Evolutionary conservation across 2,888 invertebrate genomes (phyloP), one percentile per base, ranked within the genome.

Genomic region (Xestia sexstrigata): DNA sequence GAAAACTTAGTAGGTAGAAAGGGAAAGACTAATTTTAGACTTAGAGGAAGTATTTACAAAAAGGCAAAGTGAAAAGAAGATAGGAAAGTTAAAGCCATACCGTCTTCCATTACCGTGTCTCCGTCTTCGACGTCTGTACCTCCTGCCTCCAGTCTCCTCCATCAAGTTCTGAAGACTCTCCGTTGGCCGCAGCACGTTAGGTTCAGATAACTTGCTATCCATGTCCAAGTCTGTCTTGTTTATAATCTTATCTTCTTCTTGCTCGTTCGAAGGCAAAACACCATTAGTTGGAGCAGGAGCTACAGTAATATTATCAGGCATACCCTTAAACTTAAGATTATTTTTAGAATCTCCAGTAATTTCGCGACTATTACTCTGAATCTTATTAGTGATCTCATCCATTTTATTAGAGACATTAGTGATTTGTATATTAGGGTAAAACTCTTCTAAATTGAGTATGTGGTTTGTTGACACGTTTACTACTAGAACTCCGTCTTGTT

Each of bases 331-430:
- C 89, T 96, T 96, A 0, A 97, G 87, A 84, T 97, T 94, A 85
- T 97, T 96, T 66, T 96, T 96, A 35, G 93, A 93, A 89, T 97
- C 97, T 15, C 97, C 97, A 58, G 95, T 97, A 58, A 97, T 97
- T 90, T 97, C 97, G 82, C 97, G 90, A 81, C 96, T 97, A 73
- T 97, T 97, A 83, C 97, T 97, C 88, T 97, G 97, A 67, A 97
- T 97, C 90, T 97, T 97, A 78, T 97, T 96, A 11, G 95, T 95
- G 2, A 95, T 94, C 88, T 97, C 97, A 82, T 97, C 96, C 88
- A 94, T 94, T 93, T 95, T 96, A 70, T 93, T 95, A 9, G 95
- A 93, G 81, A 93, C 87, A 89, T 97, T 95, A 68, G 95, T 89
- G 83, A 96, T 89, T 89, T 95, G 94, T 69, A 96, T 94, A 77